Evolutionary conservation across 2,113 vertebrate species (phyloP), one percentile per base, ranked within the genome.

Genomic region (Oxyruncus cristatus): DNA sequence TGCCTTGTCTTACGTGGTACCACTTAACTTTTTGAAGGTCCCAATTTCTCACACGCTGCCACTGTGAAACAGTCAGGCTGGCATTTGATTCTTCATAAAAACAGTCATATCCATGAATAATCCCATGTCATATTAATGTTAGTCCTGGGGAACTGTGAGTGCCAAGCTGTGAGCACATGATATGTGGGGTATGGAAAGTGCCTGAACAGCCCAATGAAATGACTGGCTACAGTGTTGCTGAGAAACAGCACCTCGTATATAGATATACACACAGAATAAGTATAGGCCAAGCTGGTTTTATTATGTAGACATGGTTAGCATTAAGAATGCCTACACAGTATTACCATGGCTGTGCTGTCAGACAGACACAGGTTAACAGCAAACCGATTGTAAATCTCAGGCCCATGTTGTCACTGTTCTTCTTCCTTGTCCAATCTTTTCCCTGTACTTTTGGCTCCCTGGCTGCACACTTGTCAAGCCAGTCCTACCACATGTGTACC

Each of bases 251-350:
- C 28, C 55, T 71, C 4, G 0, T 71, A 63, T 41, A 80, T 47
- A 91, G 65, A 84, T 32, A 5, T 21, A 84, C 32, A 84, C 18
- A 66, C 2, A 7, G 30, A 84, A 89, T 63, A 95, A 81, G 85
- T 87, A 87, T 23, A 95, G 93, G 80, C 76, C 87, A 92, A 96
- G 76, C 86, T 81, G 80, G 89, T 59, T 97, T 93, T 89, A 93
- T 91, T 92, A 78, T 78, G 65, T 56, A 89, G 86, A 67, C 1
- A 0, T 75, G 56, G 80, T 92, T 72, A 91, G 89, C 5, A 1
- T 62, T 92, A 87, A 81, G 39, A 52, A 33, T 66, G 63, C 50
- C 68, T 58, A 56, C 8, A 18, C 52, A 67, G 93, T 18, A 93
- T 67, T 89, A 81, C 39, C 56, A 46, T 14, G 21, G 55, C 42